A percentile compares a stretch with the other conserved stretches of the same genome.
Conservation (phyloP, 1,140 invertebrate species). For the Hyles vespertilio region DNA sequence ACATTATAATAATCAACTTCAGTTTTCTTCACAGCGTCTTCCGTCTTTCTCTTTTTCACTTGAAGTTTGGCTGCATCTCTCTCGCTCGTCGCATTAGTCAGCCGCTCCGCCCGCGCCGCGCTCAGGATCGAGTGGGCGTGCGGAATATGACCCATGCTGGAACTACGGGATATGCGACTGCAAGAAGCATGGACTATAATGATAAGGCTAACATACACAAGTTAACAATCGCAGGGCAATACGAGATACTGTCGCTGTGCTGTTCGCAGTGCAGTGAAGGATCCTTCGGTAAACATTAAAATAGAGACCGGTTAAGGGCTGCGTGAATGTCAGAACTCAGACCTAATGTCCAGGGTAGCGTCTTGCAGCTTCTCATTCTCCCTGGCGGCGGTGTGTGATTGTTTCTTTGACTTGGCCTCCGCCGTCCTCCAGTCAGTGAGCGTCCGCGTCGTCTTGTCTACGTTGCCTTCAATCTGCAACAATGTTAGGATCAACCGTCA, state of each 20-base stretch:
- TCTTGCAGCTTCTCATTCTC: constrained; percentile 94
- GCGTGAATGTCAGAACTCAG: constrained; percentile 22
- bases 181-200: constrained; percentile 29
- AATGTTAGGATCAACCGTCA: not conserved
- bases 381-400: constrained; percentile 87
- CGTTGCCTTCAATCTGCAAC: constrained; percentile 83
- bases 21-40: constrained; percentile 91
- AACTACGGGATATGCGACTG: constrained; percentile 66
- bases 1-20: constrained; percentile 96
- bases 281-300: constrained; percentile 45
- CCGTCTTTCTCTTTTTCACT: constrained; percentile 91
- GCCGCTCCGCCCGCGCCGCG: constrained; percentile 55
- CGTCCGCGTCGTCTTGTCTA: constrained; percentile 90
- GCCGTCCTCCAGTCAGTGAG: constrained; percentile 89
- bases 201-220: constrained; percentile 9
- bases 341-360: constrained; percentile 76
- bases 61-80: constrained; percentile 84
- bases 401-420: constrained; percentile 91
- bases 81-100: constrained; percentile 54
- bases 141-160: constrained; percentile 65
- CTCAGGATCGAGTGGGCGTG: constrained; percentile 64
- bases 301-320: not conserved
- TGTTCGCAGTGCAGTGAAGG: constrained; percentile 53
- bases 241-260: constrained; percentile 19
- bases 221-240: constrained; percentile 19